A percentile compares a stretch with the other conserved stretches of the same genome.
These are phyloP conservation scores for Oxystoma pomonae DNA, from an alignment of 2,888 invertebrate genomes.

Conservation along the genomic window DNA sequence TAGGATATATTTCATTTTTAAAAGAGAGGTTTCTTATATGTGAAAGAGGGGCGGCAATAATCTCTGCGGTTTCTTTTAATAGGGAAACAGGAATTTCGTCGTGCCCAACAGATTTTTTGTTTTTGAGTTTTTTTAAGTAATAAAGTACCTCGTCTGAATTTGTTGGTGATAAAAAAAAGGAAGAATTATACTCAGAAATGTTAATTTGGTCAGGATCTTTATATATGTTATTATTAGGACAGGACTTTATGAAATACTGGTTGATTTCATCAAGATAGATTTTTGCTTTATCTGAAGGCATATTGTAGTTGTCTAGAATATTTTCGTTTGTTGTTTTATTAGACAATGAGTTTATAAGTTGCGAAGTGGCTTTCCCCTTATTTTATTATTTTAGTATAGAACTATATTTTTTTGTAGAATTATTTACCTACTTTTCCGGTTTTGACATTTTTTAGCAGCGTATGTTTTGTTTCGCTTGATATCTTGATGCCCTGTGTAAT, in stretches of 20 bases:
- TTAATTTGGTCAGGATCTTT: background rate
- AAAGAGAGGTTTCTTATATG: no score
- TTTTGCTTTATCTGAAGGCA: background rate
- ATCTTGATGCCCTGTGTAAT: background rate
- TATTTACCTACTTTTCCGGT: background rate
- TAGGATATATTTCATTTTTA: no score
- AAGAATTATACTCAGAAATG: background rate
- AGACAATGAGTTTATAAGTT: background rate
- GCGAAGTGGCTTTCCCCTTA: background rate
- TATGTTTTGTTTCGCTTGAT: background rate
- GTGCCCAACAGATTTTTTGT: no score
- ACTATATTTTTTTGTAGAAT: background rate
- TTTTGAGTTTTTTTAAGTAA: no score
- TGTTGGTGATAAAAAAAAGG: background rate
- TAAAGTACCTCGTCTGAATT: no score
- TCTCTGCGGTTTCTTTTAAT: constrained; percentile 1
- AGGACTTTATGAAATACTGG: background rate
- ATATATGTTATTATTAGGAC: background rate
- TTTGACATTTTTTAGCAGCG: background rate
- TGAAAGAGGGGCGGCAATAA: background rate
- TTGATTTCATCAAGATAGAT: background rate
- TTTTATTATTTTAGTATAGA: background rate
- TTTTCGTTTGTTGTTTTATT: background rate
- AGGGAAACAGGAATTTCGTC: constrained; percentile 7
- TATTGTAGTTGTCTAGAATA: background rate